Evolutionary conservation across 2,888 invertebrate species (phyloP).

Genomic region (Caenorhabditis uteleia): DNA sequence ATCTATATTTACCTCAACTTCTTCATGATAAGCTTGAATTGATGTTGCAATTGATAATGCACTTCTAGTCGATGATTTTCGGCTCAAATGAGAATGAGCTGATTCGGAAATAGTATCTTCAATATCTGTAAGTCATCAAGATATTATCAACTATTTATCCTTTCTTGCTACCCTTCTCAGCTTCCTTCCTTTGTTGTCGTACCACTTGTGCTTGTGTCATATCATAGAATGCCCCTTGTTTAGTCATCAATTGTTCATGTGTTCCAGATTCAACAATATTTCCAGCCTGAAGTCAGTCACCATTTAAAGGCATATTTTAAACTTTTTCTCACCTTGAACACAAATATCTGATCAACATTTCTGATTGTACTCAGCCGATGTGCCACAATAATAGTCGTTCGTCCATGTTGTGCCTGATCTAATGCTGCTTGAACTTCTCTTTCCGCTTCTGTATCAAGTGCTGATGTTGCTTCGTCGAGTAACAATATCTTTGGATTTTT

Average conservation of each 20-base stretch:
- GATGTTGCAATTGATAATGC: conserved; percentile 39
- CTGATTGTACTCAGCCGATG: conserved; percentile 73
- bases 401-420: conserved; percentile 71
- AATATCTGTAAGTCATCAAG: conserved; percentile 24
- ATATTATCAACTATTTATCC: background rate
- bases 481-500: conserved; percentile 65
- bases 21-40: conserved; percentile 35
- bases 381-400: conserved; percentile 73
- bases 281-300: conserved; percentile 56
- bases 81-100: conserved; percentile 25
- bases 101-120: conserved; percentile 29
- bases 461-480: conserved; percentile 67
- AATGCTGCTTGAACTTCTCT: conserved; percentile 72
- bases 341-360: conserved; percentile 72
- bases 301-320: background rate
- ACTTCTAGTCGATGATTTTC: conserved; percentile 39
- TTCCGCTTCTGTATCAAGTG: conserved; percentile 68
- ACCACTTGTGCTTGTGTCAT: conserved; percentile 72
- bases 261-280: conserved; percentile 72
- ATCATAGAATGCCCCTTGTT: conserved; percentile 71
- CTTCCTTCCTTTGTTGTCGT: conserved; percentile 46
- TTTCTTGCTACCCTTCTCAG: conserved; percentile 26
- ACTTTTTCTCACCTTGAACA: conserved; percentile 47
- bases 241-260: conserved; percentile 69
- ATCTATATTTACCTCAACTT: conserved; percentile 31